A percentile compares a stretch with the other conserved stretches of the same genome.
These are phyloP conservation scores for Pristionchus mayeri DNA, from an alignment of 2,888 invertebrate species.

Conservation along the genomic window DNA sequence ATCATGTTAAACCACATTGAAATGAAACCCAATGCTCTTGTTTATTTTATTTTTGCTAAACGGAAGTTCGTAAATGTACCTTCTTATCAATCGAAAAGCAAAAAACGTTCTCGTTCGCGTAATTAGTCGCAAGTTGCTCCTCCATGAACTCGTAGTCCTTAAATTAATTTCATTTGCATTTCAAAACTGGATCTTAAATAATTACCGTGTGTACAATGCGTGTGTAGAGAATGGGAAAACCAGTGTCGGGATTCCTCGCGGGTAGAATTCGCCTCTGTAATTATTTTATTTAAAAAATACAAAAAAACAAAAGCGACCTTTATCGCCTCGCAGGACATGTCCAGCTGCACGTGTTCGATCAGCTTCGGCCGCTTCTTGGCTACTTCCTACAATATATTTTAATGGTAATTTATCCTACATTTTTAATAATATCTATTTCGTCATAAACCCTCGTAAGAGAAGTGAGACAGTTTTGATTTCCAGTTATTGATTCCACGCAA, in stretches of 20 bases:
- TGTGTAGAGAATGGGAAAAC: conserved; percentile 31
- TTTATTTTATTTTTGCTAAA: no score
- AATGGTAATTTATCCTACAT: neutral
- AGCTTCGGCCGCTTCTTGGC: neutral
- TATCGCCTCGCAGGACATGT: neutral
- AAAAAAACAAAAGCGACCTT: neutral
- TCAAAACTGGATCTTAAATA: neutral
- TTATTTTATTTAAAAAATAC: neutral
- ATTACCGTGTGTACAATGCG: conserved; percentile 8
- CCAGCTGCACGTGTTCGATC: neutral
- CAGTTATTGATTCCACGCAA: no score
- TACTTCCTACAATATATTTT: neutral
- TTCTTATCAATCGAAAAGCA: conserved; percentile 26
- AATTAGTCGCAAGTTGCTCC: neutral
- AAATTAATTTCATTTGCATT: neutral
- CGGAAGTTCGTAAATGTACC: no score
- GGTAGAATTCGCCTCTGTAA: conserved; percentile 9
- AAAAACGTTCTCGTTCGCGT: conserved; percentile 8
- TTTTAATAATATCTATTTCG: neutral
- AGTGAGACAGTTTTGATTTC: neutral
- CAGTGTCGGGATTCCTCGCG: neutral
- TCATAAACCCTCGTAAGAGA: neutral
- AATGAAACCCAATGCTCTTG: no score
- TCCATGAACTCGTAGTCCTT: conserved; percentile 40
- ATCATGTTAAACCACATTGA: no score